Percentiles rank a stretch among this genome's conserved stretches.
These are phyloP conservation scores for Grallaria varia DNA, from an alignment of 2,113 vertebrate genomes.

Conservation along the genomic window DNA sequence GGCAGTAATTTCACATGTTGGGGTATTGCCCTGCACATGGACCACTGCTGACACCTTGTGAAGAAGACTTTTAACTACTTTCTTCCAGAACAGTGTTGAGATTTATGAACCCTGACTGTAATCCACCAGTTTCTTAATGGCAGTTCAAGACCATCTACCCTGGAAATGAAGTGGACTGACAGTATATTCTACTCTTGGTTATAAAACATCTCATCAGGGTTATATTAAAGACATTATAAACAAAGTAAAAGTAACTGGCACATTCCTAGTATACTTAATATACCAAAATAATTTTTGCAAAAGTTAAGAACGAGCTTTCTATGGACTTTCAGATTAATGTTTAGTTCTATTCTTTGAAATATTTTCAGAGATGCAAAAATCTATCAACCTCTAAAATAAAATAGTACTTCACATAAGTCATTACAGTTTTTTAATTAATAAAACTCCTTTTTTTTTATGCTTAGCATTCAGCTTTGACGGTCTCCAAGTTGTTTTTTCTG, in stretches of 20 bases:
- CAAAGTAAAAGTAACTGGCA: background rate
- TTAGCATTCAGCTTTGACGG: background rate
- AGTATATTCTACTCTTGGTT: background rate
- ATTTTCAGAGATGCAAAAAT: background rate
- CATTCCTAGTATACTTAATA: too few relatives aligned
- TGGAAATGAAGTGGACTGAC: background rate
- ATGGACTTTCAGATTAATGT: background rate
- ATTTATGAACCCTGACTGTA: background rate
- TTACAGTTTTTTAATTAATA: background rate
- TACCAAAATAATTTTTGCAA: too few relatives aligned
- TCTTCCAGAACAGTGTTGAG: background rate
- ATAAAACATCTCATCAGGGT: background rate
- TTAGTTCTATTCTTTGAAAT: background rate
- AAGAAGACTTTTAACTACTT: background rate
- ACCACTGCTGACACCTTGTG: background rate
- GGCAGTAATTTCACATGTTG: background rate
- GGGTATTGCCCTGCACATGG: background rate
- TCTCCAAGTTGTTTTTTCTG: background rate
- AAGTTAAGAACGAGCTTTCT: background rate
- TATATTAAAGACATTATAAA: background rate
- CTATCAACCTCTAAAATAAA: background rate
- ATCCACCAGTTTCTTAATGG: background rate
- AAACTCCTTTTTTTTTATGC: accelerated
- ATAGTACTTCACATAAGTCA: background rate
- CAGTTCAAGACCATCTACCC: background rate